These are phyloP conservation scores for Ctenicera cuprea DNA, from an alignment of 2,888 invertebrate genomes.

Conservation along the genomic window DNA sequence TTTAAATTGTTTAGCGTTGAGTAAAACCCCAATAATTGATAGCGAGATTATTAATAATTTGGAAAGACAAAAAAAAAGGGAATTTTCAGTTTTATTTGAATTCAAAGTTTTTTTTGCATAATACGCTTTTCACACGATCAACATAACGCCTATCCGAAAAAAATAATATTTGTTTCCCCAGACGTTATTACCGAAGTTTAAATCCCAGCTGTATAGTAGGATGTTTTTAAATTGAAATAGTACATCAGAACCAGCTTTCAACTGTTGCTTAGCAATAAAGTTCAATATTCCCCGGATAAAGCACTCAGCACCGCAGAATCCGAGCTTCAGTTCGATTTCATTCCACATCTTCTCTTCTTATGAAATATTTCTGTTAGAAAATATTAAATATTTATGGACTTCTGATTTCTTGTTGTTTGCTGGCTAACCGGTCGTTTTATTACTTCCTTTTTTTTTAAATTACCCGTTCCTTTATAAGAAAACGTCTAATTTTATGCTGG, in stretches of 20 bases:
- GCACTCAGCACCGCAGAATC: slow-evolving; percentile 17
- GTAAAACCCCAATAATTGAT: no score
- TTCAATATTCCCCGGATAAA: slow-evolving; percentile 26
- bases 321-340: slow-evolving; percentile 29
- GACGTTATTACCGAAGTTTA: slow-evolving; percentile 28
- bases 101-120: not conserved
- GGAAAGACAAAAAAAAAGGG: no score
- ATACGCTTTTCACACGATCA: slow-evolving; percentile 10
- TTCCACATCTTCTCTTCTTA: slow-evolving; percentile 12
- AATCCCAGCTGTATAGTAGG: slow-evolving; percentile 22
- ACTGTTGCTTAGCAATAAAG: slow-evolving; percentile 35
- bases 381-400: slow-evolving; percentile 16
- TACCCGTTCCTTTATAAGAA: not conserved
- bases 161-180: slow-evolving; percentile 16
- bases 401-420: not conserved
- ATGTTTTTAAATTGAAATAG: slow-evolving; percentile 32
- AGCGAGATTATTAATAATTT: no score
- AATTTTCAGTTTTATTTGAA: no score
- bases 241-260: slow-evolving; percentile 29
- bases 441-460: not conserved
- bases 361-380: slow-evolving; percentile 9
- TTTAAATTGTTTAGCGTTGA: no score
- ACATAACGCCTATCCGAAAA: not conserved
- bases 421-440: not conserved
- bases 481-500: slow-evolving; percentile 17